Percentiles rank a stretch among this genome's conserved stretches.
These are phyloP conservation scores for Phrynosoma blainvillii DNA, from an alignment of 2,113 vertebrate genomes.

Conservation along the genomic window DNA sequence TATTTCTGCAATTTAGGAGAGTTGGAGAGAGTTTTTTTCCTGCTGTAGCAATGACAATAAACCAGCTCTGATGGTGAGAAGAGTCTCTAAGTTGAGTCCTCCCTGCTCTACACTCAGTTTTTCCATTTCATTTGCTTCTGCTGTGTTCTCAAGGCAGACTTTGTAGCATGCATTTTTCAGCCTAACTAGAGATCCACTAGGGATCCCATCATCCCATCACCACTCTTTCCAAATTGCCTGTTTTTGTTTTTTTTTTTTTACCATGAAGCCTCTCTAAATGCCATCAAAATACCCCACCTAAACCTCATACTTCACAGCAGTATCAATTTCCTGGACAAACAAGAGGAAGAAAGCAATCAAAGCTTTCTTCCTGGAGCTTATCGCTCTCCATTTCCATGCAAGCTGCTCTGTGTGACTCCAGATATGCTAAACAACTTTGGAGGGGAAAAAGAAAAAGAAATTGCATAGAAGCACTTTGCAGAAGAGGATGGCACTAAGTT, in stretches of 20 bases:
- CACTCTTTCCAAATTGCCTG: not conserved
- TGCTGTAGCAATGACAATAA: conserved; percentile 38
- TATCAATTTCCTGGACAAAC: not conserved
- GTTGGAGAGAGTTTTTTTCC: not conserved
- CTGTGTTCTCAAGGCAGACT: not conserved
- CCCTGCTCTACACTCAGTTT: conserved; percentile 30
- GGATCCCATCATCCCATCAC: not conserved
- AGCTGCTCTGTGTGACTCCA: not conserved
- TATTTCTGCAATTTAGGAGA: conserved; percentile 38
- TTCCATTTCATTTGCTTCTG: conserved; percentile 18
- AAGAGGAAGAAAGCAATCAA: not conserved
- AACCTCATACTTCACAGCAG: not conserved
- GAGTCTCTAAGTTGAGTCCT: conserved; percentile 26
- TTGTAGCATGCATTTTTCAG: not conserved
- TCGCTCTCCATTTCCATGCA: no score
- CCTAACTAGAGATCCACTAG: not conserved
- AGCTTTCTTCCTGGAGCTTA: not conserved
- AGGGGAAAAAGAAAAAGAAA: not conserved
- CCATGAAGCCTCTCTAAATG: not conserved
- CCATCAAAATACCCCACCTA: not conserved
- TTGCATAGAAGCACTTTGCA: not conserved
- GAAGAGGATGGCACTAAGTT: not conserved
- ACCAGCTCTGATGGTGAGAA: conserved; percentile 38
- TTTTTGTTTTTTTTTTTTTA: no score
- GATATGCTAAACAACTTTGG: not conserved